Evolutionary conservation across 2,888 invertebrate genomes (phyloP), one percentile per base, ranked within the genome.

Genomic region (Orthosia gothica): DNA sequence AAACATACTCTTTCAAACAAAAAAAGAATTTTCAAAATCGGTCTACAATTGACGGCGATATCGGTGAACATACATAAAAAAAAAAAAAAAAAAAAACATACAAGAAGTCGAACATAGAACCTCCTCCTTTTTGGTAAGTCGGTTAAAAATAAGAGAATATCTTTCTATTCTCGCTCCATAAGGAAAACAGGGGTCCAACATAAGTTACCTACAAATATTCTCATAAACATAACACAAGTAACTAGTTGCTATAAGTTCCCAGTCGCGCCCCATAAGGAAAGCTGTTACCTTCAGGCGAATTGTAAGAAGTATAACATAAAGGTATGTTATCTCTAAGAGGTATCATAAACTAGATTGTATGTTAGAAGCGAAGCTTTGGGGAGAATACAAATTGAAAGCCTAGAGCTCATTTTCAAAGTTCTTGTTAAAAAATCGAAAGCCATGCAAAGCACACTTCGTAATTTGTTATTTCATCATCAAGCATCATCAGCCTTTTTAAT

Each of bases 181-280:
- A 62, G 49, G 52, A 69, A 62, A 80, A 77, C 15, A 20, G 40
- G 3, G 54, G 45, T 32, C 13, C 13, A 23, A 13, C 32, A 52
- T 54, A 40, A 49, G 52, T 71, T 49, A 18, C 32, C 13, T 5
- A 32, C 7, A 49, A 16, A 40, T 18, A 26, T 47, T 58, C 47
- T 47, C 72, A 20, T 52, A 70, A 70, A 76, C 45, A 63, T 55
- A 47, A 32, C 16, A 23, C 16, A 23, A 62, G 57, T 18, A 58
- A 54, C 26, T 57, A 50, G 32, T 50, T 13, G 16, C 32, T 55
- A 23, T 32, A 65, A 55, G 18, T 50, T 59, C 12, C 55, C 18
- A 57, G 61, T 62, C 76, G 66, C 65, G 20, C 20, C 18, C 40
- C 40, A 58, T 81, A 75, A 58, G 66, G 16, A 45, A 55, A 57